Evolutionary conservation across 2,888 invertebrate species (phyloP), one percentile per base, ranked within the genome.

Genomic region (Alviniconcha strummeri): DNA sequence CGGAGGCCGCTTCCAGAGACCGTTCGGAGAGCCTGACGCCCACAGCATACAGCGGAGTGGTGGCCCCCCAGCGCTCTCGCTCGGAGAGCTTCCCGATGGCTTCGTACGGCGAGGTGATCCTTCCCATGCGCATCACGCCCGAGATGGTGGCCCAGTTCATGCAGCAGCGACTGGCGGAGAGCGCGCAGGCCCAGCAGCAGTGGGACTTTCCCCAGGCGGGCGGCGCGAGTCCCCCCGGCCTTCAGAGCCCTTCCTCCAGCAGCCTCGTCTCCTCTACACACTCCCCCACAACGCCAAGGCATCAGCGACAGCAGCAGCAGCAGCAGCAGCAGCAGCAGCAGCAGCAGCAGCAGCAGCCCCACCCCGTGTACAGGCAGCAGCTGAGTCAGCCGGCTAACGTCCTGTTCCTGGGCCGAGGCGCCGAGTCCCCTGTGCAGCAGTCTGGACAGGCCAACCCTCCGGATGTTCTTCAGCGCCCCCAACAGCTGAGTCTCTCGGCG

Each of bases 131-230:
- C n/a, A 67, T 82, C 54, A 82, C 60, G 54, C 77, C 77, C 7
- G 69, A 82, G 17, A 57, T 76, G 67, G 67, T 55, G 5, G 77
- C 77, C 55, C 54, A 77, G 77, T 54, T 82, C 15, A 19, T 82
- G 11, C 76, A 71, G 36, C 77, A 82, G 57, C 69, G 69, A 2
- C 52, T 77, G 19, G 19, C 17, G 17, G 77, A 82, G 9, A 76
- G 19, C 4, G 13, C 64, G 15, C 55, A 7, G 9, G 19, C 60
- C 5, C 54, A 67, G 7, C 82, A 82, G 69, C 77, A 77, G 8
- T 19, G 11, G 64, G 7, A 19, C 17, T n/a, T 69, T 57, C 19
- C 57, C 57, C 13, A 36, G 36, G 4, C 76, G 1, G 76, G 56
- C 52, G 11, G 76, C 5, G 19, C 57, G 19, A 57, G 57, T 57